Evolutionary conservation across 2,113 vertebrate species (phyloP).

Genomic region (Phyllopteryx taeniolatus): DNA sequence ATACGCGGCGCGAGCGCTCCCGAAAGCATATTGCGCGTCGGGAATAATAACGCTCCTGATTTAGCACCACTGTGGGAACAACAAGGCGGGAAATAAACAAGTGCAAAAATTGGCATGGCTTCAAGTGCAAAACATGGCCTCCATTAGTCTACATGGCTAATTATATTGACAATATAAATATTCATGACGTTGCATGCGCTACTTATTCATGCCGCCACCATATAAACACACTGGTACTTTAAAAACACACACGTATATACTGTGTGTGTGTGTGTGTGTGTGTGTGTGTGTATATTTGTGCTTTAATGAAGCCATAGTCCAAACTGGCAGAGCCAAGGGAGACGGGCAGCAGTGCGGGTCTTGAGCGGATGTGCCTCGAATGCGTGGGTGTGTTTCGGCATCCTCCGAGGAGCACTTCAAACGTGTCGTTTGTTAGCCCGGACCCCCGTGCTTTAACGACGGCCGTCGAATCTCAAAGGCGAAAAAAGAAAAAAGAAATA

Average conservation of each 20-base stretch:
- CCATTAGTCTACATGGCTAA: conserved; percentile 75
- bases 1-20: conserved; percentile 29
- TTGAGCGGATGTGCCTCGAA: conserved; percentile 29
- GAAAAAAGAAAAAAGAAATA: conserved; percentile 73
- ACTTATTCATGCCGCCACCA: conserved; percentile 71
- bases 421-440: conserved; percentile 76
- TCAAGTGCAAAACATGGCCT: conserved; percentile 73
- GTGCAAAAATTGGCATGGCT: conserved; percentile 66
- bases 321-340: conserved; percentile 45
- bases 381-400: conserved; percentile 19
- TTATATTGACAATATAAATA: conserved; percentile 81
- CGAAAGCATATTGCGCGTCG: conserved; percentile 49
- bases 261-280: not conserved
- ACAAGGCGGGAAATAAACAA: conserved; percentile 72
- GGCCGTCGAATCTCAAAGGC: conserved; percentile 71
- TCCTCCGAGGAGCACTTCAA: conserved; percentile 77
- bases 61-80: conserved; percentile 68
- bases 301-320: conserved; percentile 74
- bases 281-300: conserved; percentile 48
- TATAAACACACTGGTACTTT: conserved; percentile 67
- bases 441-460: conserved; percentile 73
- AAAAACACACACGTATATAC: not conserved
- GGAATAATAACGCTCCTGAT: conserved; percentile 72
- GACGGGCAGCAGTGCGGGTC: conserved; percentile 46
- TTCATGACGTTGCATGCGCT: conserved; percentile 67